Evolutionary conservation across 2,797 vertebrate species (phyloP).

Genomic region (Tapera naevia): DNA sequence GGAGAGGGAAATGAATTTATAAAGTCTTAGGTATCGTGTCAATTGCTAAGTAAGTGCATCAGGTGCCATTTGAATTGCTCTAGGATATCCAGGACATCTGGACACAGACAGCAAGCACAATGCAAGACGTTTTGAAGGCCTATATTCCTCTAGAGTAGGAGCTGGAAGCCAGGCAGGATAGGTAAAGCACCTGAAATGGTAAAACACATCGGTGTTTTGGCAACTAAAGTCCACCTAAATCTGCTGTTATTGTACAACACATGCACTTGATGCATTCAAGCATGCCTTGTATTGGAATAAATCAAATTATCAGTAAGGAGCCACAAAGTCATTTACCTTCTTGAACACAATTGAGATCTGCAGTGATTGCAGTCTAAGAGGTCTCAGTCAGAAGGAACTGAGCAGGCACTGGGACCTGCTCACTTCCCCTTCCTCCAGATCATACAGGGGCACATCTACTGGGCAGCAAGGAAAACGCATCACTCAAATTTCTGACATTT

Average conservation of each 20-base stretch:
- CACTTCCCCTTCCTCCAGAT: neutral
- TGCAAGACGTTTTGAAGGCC: neutral
- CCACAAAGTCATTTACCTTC: neutral
- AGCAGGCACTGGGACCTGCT: neutral
- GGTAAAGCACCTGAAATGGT: neutral
- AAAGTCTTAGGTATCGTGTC: neutral
- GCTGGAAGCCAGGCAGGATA: neutral
- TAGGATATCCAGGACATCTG: neutral
- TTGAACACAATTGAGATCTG: neutral
- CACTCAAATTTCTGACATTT: neutral
- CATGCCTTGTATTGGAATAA: neutral
- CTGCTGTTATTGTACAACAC: neutral
- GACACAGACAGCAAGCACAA: neutral
- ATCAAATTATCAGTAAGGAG: neutral
- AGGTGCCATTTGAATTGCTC: neutral
- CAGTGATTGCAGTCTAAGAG: fast-evolving
- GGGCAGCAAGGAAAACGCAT: neutral
- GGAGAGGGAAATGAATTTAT: neutral
- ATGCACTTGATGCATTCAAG: neutral
- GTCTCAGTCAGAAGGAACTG: neutral
- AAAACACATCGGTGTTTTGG: neutral
- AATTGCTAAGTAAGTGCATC: neutral
- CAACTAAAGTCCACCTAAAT: neutral
- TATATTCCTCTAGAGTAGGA: neutral
- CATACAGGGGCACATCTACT: neutral